Evolutionary conservation across 2,888 invertebrate genomes (phyloP), one percentile per base, ranked within the genome.

Genomic region (Cryptophagus acutangulus): DNA sequence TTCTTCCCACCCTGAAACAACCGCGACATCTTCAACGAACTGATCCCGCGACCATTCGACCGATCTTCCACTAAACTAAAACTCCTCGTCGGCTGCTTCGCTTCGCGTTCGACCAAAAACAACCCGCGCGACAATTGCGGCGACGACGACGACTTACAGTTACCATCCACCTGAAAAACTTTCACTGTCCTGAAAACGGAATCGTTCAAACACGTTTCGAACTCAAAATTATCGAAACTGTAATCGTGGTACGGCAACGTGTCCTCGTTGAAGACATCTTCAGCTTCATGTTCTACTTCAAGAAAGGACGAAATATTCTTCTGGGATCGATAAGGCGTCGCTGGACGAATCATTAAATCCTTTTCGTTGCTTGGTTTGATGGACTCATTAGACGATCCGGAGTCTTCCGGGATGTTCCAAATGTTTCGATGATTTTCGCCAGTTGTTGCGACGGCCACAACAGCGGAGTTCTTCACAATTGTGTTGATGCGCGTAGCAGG

Each of bases 401-500:
- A 62, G 14, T 70, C 70, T 62, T 75, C 75, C 15, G 71, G 61
- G 33, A 75, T 74, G 50, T 71, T 72, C 74, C 75, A 75, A 53
- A 75, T 74, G 31, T 71, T 67, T 2, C 66, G 62, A 2, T 67
- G 66, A 6, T 67, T 39, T 8, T 53, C 55, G 2, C 67, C 67
- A 4, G 69, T 63, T n/a, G 70, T 66, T 9, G 69, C 67, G 8
- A 69, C 63, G 1, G 70, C 71, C 5, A 71, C 65, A 2, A 69
- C 62, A 1, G 72, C 65, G 0, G 73, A 70, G 45, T 68, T 70
- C 16, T 55, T 54, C 9, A 63, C 58, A 29, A 60, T 57, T 2
- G 56, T 49, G 3, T 54, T 28, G 9, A 53, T 48, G 44, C 41
- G 49, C 2, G 31, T 9, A 3, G 31, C 31, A 6, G 12, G 9